Evolutionary conservation across 2,888 invertebrate species (phyloP).

Genomic region (Unio pictorum): DNA sequence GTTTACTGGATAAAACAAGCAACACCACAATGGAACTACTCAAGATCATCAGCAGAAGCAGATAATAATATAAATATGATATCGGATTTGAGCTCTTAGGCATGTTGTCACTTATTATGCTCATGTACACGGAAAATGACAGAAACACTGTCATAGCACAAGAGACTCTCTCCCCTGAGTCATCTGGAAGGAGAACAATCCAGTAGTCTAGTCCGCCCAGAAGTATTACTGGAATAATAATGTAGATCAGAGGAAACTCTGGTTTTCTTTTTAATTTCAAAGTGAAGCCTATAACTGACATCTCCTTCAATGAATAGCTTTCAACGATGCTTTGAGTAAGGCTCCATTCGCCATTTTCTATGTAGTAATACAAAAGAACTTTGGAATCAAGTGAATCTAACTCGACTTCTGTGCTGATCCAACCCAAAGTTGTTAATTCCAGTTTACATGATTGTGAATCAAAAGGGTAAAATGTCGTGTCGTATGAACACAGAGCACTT

Average conservation of each 20-base stretch:
- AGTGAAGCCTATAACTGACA: slow-evolving; percentile 1
- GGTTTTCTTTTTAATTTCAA: slow-evolving; percentile 14
- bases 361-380: neutral
- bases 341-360: slow-evolving; percentile 15
- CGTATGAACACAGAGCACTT: slow-evolving; percentile 12
- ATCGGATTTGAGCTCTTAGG: slow-evolving; percentile 27
- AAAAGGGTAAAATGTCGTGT: slow-evolving; percentile 25
- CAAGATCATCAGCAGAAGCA: slow-evolving; percentile 18
- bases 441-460: slow-evolving; percentile 17
- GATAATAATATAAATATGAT: slow-evolving; percentile 23
- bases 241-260: slow-evolving; percentile 18
- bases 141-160: slow-evolving; percentile 26
- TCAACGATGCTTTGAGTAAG: neutral
- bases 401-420: neutral
- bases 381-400: neutral
- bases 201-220: slow-evolving; percentile 18
- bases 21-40: slow-evolving; percentile 17
- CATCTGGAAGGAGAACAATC: slow-evolving; percentile 24
- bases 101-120: slow-evolving; percentile 24
- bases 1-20: slow-evolving; percentile 17
- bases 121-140: slow-evolving; percentile 29
- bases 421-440: slow-evolving; percentile 1
- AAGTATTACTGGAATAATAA: slow-evolving; percentile 23
- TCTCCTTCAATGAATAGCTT: neutral
- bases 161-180: slow-evolving; percentile 26